phyloP scores from a whole-genome alignment of 1,140 invertebrate species.

The Zophobas atratus region DNA sequence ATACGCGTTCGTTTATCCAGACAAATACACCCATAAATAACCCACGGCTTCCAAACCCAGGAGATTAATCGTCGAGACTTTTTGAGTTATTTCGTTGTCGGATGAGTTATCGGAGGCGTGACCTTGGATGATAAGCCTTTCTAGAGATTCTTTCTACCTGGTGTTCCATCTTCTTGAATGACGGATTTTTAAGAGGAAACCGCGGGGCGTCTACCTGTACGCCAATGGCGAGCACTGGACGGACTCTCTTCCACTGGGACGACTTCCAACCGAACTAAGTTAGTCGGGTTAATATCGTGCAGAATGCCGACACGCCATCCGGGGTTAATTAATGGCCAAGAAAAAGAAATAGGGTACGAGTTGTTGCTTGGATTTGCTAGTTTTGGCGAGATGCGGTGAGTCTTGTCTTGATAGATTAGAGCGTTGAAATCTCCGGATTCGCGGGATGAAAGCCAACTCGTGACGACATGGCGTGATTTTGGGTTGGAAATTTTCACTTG shows the following conservation, averaged over 20 bases:
- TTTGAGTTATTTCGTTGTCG: conserved; percentile 54
- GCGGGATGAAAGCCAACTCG: too few species aligned
- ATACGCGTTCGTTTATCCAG: conserved; percentile 53
- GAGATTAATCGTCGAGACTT: conserved; percentile 59
- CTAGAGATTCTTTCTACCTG: conserved; percentile 4
- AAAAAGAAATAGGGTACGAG: not conserved
- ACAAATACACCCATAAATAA: conserved; percentile 60
- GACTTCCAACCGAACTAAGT: conserved; percentile 8
- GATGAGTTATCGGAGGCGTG: conserved; percentile 54
- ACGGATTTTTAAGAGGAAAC: conserved; percentile 20
- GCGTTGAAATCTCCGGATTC: too few species aligned
- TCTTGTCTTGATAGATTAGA: too few species aligned
- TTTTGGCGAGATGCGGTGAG: too few species aligned
- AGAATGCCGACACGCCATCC: conserved; percentile 17
- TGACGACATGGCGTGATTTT: too few species aligned
- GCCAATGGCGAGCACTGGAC: conserved; percentile 44
- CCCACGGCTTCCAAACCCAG: conserved; percentile 54
- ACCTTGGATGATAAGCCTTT: conserved; percentile 19
- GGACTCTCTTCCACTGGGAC: conserved; percentile 7
- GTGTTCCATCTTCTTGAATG: not conserved
- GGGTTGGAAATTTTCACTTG: too few species aligned
- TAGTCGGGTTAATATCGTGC: conserved; percentile 26
- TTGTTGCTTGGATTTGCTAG: too few species aligned
- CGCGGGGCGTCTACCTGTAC: conserved; percentile 48
- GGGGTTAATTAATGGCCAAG: conserved; percentile 3